Base-by-base conservation (phyloP, 2,888 invertebrate species). In the Sarcophaga caerulescens region DNA sequence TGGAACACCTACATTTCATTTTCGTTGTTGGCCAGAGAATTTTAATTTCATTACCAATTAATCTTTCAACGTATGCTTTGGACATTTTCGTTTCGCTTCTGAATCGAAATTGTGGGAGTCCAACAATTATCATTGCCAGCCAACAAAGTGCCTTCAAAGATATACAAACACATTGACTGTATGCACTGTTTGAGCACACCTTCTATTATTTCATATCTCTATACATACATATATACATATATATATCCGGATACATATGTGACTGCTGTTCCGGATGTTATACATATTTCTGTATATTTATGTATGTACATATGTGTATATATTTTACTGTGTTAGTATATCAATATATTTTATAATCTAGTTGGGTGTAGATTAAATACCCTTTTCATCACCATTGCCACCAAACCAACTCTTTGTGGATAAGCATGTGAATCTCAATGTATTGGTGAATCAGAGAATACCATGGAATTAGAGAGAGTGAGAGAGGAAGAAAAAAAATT, bases 21-120 rank as follows among this genome's bases (percentile, higher is more conserved):
- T 47, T 70, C 44, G 44, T 71, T 82, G 79, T 80, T 83, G 77
- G 80, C 65, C 83, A 83, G 60, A 81, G 77, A 83, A 81, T 80
- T 85, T 86, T 86, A 83, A 86, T 86, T 86, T 84, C 81, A 70
- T 81, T 86, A 78, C 74, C 81, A 86, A 86, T 86, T 86, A 84
- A 86, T 86, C 85, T 86, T 81, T 86, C 85, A 83, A 78, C 85
- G 85, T 86, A 83, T 86, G 85, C 74, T 81, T 74, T 70, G 65
- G 81, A 81, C 85, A 84, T 74, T 52, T 52, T 52, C 65, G 47
- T 74, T 69, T 86, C 69, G 62, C 47, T 25, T 14, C 4, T 17
- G 65, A 69, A 35, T 59, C 17, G 3, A 45, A 52, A 47, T 47
- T 44, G 19, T n/a, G 73, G 57, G 62, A 69, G 62, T 68, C 21